Percentiles rank a stretch among this genome's conserved stretches.
Conservation (phyloP, 2,797 vertebrate genomes). For the Diglossa cyanea region DNA sequence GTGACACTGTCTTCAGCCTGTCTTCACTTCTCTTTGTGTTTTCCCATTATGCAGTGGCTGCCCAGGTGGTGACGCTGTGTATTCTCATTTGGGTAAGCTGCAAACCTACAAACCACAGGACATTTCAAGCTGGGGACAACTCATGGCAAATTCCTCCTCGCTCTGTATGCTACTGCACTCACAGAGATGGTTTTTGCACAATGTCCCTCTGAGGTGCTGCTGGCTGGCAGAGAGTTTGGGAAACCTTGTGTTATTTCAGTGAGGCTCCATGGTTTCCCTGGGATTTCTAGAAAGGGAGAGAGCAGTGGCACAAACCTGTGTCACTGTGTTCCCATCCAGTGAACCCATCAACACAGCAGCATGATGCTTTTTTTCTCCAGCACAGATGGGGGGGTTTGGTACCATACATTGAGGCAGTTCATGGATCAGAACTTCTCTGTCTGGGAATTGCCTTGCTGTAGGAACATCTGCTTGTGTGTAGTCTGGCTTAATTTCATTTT, state of each 20-base stretch:
- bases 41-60: not conserved
- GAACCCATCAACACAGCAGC: not conserved
- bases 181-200: not conserved
- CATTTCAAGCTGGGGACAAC: not conserved
- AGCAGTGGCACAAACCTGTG: not conserved
- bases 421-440: not conserved
- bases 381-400: not conserved
- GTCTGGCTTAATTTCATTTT: not conserved
- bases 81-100: not conserved
- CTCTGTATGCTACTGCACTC: not conserved
- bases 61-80: not conserved
- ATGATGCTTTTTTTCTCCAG: not conserved
- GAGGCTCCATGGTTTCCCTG: not conserved
- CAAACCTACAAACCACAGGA: not conserved
- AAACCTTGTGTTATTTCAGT: not conserved
- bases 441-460: not conserved
- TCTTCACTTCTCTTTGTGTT: not conserved
- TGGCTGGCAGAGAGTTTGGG: not conserved
- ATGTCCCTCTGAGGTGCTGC: not conserved
- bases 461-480: accelerated
- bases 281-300: not conserved
- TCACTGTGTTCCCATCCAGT: not conserved
- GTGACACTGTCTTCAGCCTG: not conserved
- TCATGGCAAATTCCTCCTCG: not conserved
- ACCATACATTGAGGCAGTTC: accelerated